Evolutionary conservation across 2,888 invertebrate genomes (phyloP).

Genomic region (Pachymerium ferrugineum): DNA sequence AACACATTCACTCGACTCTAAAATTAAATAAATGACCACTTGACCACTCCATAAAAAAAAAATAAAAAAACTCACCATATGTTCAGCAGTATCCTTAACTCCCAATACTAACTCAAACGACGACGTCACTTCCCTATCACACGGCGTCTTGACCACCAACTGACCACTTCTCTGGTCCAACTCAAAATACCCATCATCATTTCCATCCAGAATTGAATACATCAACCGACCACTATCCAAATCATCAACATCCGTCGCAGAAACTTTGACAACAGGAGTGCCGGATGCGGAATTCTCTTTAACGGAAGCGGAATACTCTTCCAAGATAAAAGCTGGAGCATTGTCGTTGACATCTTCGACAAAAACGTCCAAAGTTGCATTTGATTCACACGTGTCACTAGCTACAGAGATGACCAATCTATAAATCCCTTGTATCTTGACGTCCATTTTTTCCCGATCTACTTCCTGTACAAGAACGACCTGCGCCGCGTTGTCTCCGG

Average conservation of each 20-base stretch:
- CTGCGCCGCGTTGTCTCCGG: constrained; percentile 37
- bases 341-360: constrained; percentile 43
- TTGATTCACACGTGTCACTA: constrained; percentile 40
- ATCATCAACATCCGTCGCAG: constrained; percentile 41
- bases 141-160: constrained; percentile 54
- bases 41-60: background rate
- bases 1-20: constrained; percentile 39
- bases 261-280: constrained; percentile 39
- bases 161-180: constrained; percentile 61
- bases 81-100: constrained; percentile 27
- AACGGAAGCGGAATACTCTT: constrained; percentile 40
- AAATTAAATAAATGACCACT: constrained; percentile 15
- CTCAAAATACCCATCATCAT: constrained; percentile 66
- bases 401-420: constrained; percentile 39
- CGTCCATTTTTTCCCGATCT: constrained; percentile 41
- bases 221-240: constrained; percentile 39
- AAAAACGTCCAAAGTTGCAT: constrained; percentile 39
- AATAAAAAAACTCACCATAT: constrained; percentile 8
- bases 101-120: constrained; percentile 51
- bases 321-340: constrained; percentile 40
- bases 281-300: constrained; percentile 42
- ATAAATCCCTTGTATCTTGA: constrained; percentile 39
- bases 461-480: constrained; percentile 40
- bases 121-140: constrained; percentile 69
- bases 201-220: constrained; percentile 49